A percentile compares a stretch with the other conserved stretches of the same genome.
These are phyloP conservation scores for Pipistrellus kuhlii DNA, from an alignment of 2,797 vertebrate genomes.

Conservation along the genomic window DNA sequence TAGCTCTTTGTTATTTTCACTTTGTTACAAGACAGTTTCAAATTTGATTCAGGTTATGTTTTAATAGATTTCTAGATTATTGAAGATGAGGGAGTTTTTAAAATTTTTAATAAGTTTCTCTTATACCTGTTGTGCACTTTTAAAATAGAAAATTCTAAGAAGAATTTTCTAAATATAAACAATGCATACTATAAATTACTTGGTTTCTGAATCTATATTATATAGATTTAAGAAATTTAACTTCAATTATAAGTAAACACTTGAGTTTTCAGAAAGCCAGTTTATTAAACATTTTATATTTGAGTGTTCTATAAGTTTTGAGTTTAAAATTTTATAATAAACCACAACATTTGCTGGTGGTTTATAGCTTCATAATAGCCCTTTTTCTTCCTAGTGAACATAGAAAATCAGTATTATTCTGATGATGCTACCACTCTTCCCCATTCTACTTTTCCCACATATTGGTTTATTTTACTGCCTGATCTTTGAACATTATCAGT, in stretches of 20 bases:
- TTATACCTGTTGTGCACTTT: conserved; percentile 73
- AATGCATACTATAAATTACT: conserved; percentile 66
- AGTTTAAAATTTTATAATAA: conserved; percentile 69
- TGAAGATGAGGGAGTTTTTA: conserved; percentile 65
- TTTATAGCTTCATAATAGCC: conserved; percentile 38
- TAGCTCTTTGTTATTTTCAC: conserved; percentile 75
- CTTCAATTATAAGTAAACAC: conserved; percentile 55
- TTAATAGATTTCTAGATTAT: conserved; percentile 71
- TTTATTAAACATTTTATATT: conserved; percentile 74
- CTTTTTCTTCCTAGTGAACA: conserved; percentile 2
- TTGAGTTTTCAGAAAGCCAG: conserved; percentile 52
- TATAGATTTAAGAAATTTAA: conserved; percentile 62
- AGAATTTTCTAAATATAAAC: conserved; percentile 69
- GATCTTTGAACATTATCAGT: not conserved
- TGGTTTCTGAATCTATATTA: conserved; percentile 70
- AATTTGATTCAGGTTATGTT: conserved; percentile 75
- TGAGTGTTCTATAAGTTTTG: conserved; percentile 65
- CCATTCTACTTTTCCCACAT: not conserved
- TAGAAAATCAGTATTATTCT: conserved; percentile 30
- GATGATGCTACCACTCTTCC: not conserved
- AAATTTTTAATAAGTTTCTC: conserved; percentile 72
- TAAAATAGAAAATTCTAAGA: conserved; percentile 71
- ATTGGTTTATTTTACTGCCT: conserved; percentile 51
- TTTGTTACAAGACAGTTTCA: conserved; percentile 62
- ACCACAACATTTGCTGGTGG: conserved; percentile 37